phyloP scores from a whole-genome alignment of 2,888 invertebrate genomes.

The Scaptodrosophila latifasciaeformis region DNA sequence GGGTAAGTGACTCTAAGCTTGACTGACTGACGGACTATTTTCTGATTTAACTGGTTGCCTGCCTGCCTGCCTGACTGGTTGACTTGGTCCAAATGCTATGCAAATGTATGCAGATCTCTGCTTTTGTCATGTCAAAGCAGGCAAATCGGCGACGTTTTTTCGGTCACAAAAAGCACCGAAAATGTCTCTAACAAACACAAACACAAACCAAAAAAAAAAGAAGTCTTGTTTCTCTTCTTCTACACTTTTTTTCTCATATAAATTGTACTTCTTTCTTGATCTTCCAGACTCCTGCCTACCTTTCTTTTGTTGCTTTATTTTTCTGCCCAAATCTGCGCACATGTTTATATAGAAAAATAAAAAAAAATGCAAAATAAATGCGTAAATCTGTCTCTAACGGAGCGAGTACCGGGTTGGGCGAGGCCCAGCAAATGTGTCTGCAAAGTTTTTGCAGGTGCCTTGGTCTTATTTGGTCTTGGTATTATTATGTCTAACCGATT shows the following conservation, averaged over 20 bases:
- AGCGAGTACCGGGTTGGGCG: conserved; percentile 5
- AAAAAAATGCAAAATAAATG: conserved; percentile 70
- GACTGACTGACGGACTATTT: conserved; percentile 13
- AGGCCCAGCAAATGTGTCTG: conserved; percentile 60
- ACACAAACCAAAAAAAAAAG: no score
- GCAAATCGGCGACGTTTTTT: conserved; percentile 49
- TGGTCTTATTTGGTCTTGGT: conserved; percentile 38
- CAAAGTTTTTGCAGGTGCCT: conserved; percentile 62
- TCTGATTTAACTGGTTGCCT: conserved; percentile 1
- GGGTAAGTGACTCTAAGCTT: conserved; percentile 28
- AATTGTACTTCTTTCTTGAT: conserved; percentile 39
- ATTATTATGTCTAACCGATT: conserved; percentile 48
- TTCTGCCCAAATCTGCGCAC: conserved; percentile 63
- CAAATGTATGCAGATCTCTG: conserved; percentile 73
- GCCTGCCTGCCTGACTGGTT: conserved; percentile 7
- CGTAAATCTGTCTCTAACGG: conserved; percentile 63
- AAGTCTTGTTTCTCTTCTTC: conserved; percentile 15
- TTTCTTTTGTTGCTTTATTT: conserved; percentile 21
- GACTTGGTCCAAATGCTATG: conserved; percentile 64
- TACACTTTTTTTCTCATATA: conserved; percentile 26
- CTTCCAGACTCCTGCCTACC: no score
- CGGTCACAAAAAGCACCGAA: conserved; percentile 47
- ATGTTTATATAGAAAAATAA: conserved; percentile 54
- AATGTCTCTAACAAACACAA: conserved; percentile 58
- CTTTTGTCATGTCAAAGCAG: conserved; percentile 71